Evolutionary conservation across 2,797 vertebrate genomes (phyloP), one percentile per base, ranked within the genome.

Genomic region (Nothura maculosa): DNA sequence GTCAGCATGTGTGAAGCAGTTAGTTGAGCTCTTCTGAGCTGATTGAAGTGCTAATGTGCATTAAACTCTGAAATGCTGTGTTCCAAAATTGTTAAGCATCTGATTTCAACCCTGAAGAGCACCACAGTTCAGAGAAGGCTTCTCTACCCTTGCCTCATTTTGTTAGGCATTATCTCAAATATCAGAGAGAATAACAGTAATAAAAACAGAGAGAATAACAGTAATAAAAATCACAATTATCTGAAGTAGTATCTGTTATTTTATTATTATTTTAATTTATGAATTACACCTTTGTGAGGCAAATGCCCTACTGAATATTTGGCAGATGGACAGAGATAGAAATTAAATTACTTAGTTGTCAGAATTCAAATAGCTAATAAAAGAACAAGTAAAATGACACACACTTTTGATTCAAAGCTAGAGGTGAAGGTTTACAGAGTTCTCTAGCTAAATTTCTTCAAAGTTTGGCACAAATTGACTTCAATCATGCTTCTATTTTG

Each of bases 311-410:
- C 32, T 61, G 7, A 74, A 54, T 9, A 81, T 64, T 68, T 77
- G 34, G 19, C 8, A 82, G 14, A 5, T 60, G 18, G 36, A 40
- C 20, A 70, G 36, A 52, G 25, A 28, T 28, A 28, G 40, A 28
- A 18, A 45, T 64, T 48, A 70, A 38, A 14, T 54, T 15, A 67
- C 69, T 69, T 66, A 82, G 62, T 4, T 30, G 1, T 52, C 6
- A 3, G 15, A 1, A 3, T 13, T 12, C 28, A 32, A 21, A 12
- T 2, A 57, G 16, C 3, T 15, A 15, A 10, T 15, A 50, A 24
- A 54, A 63, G 10, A 68, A 34, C 4, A 83, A 61, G 24, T 1
- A 83, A 77, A 90, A 87, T 70, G 8, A 42, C 13, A 24, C 5
- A 85, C 7, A 10, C 1, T 64, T 52, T n/a, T 63, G 10, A 38